Evolutionary conservation across 2,797 vertebrate species (phyloP).

Genomic region (Sebastes miniatus): DNA sequence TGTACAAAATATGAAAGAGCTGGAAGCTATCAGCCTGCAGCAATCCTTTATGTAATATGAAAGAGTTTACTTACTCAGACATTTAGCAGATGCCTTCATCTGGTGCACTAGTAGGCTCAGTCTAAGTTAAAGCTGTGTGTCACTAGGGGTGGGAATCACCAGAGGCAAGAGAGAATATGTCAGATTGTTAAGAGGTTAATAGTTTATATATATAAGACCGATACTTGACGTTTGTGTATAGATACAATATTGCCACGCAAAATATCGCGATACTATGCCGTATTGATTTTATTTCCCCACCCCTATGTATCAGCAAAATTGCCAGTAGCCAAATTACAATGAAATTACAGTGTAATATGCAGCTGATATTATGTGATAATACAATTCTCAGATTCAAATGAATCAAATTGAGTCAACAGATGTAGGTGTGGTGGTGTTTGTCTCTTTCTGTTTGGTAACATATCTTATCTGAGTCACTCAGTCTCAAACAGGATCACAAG

Average conservation of each 20-base stretch:
- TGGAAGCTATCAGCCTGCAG: neutral
- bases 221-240: no score
- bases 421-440: conserved; percentile 3
- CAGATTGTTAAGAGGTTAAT: no score
- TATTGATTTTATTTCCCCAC: no score
- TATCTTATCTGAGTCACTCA: conserved; percentile 18
- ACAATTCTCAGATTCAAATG: neutral
- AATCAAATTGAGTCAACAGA: neutral
- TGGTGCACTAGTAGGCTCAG: neutral
- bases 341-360: neutral
- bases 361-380: neutral
- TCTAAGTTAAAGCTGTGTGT: neutral
- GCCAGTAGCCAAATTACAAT: neutral
- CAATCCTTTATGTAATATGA: neutral
- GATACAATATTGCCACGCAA: no score
- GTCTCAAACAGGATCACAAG: neutral
- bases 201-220: no score
- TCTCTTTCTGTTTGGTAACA: conserved; percentile 10
- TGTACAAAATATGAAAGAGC: neutral
- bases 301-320: neutral
- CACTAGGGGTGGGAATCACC: neutral
- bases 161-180: no score
- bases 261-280: no score
- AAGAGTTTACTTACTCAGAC: neutral
- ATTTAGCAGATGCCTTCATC: conserved; percentile 15